phyloP scores from a whole-genome alignment of 2,797 vertebrate genomes.

The Gobio occitaniae region DNA sequence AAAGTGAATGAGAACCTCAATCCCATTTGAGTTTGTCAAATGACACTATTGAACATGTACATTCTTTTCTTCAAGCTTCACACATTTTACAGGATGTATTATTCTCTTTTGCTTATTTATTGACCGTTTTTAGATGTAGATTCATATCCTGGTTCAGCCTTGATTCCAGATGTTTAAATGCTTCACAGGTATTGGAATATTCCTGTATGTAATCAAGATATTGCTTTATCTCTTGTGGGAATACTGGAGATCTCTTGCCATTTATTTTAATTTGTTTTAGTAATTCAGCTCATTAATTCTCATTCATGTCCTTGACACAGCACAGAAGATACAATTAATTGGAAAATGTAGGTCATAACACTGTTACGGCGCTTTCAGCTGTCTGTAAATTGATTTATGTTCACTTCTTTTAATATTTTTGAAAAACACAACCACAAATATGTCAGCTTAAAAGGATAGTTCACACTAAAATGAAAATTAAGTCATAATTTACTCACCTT shows the following conservation, averaged over 20 bases:
- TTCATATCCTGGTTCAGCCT: background rate
- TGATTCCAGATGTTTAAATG: background rate
- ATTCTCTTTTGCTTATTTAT: background rate
- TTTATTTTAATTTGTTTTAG: background rate
- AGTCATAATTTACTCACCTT: background rate
- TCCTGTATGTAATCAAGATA: background rate
- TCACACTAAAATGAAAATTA: background rate
- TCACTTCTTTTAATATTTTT: background rate
- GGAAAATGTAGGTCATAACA: slow-evolving; percentile 2
- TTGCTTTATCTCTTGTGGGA: background rate
- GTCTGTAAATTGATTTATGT: slow-evolving; percentile 4
- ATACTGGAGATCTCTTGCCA: background rate
- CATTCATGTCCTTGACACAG: background rate
- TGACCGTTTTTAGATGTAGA: background rate
- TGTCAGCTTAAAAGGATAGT: background rate
- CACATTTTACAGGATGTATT: slow-evolving; percentile 3
- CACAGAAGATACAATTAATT: background rate
- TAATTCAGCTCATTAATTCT: slow-evolving; percentile 15
- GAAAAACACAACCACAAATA: background rate
- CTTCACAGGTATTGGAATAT: background rate
- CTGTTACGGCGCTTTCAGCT: background rate
- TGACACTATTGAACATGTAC: background rate
- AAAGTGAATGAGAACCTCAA: background rate
- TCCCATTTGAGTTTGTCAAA: slow-evolving; percentile 22
- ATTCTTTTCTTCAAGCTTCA: background rate